These are phyloP conservation scores for Nymphicus hollandicus DNA, from an alignment of 2,113 vertebrate species.

Conservation along the genomic window DNA sequence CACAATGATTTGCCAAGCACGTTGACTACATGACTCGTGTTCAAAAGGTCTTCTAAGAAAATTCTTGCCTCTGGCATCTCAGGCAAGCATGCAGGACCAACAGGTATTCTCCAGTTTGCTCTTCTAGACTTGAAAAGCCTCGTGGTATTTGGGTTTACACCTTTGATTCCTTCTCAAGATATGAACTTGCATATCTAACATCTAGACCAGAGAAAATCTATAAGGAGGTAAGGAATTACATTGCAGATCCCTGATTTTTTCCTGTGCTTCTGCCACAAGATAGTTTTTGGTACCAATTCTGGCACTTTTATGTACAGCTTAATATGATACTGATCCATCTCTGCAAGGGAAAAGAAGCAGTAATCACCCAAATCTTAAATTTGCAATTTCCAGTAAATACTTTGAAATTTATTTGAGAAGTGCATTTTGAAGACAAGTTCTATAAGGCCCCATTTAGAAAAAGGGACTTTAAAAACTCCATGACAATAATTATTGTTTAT, in stretches of 20 bases:
- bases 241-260: neutral
- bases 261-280: neutral
- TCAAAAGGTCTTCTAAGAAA: neutral
- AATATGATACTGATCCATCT: neutral
- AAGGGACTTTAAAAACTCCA: neutral
- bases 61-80: neutral
- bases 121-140: neutral
- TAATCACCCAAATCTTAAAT: neutral
- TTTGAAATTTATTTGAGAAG: neutral
- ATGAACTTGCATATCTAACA: neutral
- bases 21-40: neutral
- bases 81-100: neutral
- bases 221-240: neutral
- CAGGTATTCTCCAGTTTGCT: neutral
- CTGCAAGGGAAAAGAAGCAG: neutral
- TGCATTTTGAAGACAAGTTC: neutral
- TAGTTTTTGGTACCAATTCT: neutral
- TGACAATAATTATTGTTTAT: rapidly evolving
- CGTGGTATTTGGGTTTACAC: neutral
- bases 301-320: neutral
- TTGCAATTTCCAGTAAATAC: neutral
- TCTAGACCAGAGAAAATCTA: neutral
- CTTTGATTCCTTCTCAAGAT: neutral
- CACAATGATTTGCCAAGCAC: neutral
- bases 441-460: neutral